These are phyloP conservation scores for Drosophila subobscura DNA, from an alignment of 1,140 invertebrate genomes.

Conservation along the genomic window DNA sequence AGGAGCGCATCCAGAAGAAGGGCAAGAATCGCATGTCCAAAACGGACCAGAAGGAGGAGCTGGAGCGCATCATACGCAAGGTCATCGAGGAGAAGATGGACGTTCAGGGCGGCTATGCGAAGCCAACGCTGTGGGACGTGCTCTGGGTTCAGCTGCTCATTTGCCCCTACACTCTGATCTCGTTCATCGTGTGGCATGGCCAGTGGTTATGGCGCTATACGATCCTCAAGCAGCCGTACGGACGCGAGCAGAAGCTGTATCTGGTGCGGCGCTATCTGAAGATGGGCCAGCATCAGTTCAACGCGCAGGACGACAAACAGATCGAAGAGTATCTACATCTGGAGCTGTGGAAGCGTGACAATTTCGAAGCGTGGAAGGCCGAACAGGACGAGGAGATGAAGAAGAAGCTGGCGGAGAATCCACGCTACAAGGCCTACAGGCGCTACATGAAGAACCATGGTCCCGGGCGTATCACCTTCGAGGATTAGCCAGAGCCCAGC, in stretches of 20 bases:
- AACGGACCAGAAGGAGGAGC: constrained; percentile 91
- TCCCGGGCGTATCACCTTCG: constrained; percentile 90
- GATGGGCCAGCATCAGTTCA: constrained; percentile 88
- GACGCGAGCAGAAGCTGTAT: constrained; percentile 92
- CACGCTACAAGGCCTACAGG: constrained; percentile 91
- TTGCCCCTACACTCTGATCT: constrained; percentile 88
- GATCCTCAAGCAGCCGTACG: constrained; percentile 90
- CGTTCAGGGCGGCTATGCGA: constrained; percentile 94
- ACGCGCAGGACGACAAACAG: constrained; percentile 89
- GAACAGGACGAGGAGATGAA: constrained; percentile 93
- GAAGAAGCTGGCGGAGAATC: constrained; percentile 90
- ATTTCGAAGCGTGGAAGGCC: constrained; percentile 91
- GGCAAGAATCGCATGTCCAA: constrained; percentile 86
- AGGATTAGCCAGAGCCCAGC: constrained; percentile 84
- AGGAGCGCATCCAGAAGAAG: constrained; percentile 85
- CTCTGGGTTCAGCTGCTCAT: constrained; percentile 93
- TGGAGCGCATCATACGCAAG: constrained; percentile 88
- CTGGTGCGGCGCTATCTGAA: constrained; percentile 91
- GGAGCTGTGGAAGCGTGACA: constrained; percentile 92
- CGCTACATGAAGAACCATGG: constrained; percentile 92
- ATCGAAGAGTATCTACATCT: constrained; percentile 89
- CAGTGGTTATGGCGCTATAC: constrained; percentile 92
- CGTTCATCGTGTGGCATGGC: constrained; percentile 90
- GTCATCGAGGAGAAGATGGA: constrained; percentile 96
- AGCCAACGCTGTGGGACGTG: constrained; percentile 90